Percentiles rank a stretch among this genome's conserved stretches.
Evolutionary conservation across 2,797 vertebrate genomes (phyloP).

Genomic region (Garrulus glandarius): DNA sequence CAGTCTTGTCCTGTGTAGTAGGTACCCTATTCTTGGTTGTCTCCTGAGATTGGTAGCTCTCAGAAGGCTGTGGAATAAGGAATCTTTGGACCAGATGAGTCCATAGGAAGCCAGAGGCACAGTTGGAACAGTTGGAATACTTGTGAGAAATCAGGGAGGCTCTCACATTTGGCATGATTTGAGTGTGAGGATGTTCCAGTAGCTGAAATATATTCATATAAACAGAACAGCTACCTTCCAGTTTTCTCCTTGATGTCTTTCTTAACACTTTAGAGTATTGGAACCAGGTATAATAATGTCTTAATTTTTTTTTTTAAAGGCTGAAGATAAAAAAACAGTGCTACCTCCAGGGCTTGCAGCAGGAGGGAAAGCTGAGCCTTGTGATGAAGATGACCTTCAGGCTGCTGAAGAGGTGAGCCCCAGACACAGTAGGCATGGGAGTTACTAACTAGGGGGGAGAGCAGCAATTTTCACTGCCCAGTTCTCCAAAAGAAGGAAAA

Average conservation of each 20-base stretch:
- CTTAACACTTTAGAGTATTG: neutral
- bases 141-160: neutral
- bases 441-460: neutral
- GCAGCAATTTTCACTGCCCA: neutral
- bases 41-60: neutral
- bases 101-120: neutral
- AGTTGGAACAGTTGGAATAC: neutral
- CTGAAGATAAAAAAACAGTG: constrained; percentile 79
- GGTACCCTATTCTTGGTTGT: neutral
- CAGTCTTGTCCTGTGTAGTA: neutral
- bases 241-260: neutral
- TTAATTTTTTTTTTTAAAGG: constrained; percentile 61
- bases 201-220: neutral
- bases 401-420: constrained; percentile 88
- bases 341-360: constrained; percentile 67
- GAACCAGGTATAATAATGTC: neutral
- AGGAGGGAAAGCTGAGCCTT: constrained; percentile 75
- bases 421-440: neutral
- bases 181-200: neutral
- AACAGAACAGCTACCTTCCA: neutral
- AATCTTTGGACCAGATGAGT: neutral
- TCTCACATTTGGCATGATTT: neutral
- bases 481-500: neutral
- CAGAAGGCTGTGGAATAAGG: neutral
- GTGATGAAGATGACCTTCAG: constrained; percentile 87